Evolutionary conservation across 2,113 vertebrate genomes (phyloP).

Genomic region (Polypterus senegalus): DNA sequence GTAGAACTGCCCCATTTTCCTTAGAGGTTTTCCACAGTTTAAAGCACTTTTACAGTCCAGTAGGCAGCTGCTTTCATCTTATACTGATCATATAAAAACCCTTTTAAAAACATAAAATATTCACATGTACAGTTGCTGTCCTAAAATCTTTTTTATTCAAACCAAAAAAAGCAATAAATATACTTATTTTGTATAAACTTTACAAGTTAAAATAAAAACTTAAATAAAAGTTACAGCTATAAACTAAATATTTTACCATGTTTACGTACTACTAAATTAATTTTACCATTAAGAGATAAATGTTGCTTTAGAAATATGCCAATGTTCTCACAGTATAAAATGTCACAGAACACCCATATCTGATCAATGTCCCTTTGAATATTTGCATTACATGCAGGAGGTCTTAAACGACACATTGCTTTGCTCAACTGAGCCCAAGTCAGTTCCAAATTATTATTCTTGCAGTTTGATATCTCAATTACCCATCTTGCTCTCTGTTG

Average conservation of each 20-base stretch:
- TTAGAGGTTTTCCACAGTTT: too few relatives aligned
- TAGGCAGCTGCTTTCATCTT: too few relatives aligned
- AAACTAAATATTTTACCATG: slow-evolving; percentile 64
- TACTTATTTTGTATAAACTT: neutral
- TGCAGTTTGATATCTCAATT: slow-evolving; percentile 53
- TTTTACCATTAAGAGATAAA: slow-evolving; percentile 60
- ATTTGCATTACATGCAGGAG: slow-evolving; percentile 81
- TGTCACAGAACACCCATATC: slow-evolving; percentile 90
- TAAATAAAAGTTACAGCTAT: slow-evolving; percentile 27
- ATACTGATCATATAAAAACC: too few relatives aligned
- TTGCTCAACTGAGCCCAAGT: slow-evolving; percentile 60
- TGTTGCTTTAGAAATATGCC: slow-evolving; percentile 61
- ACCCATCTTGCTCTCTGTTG: slow-evolving; percentile 75
- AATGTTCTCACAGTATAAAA: slow-evolving; percentile 67
- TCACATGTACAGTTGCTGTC: slow-evolving; percentile 52
- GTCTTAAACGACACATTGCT: slow-evolving; percentile 38
- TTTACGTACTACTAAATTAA: slow-evolving; percentile 59
- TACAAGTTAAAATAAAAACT: neutral
- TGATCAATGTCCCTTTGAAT: slow-evolving; percentile 63
- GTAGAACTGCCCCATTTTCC: too few relatives aligned
- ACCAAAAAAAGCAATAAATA: slow-evolving; percentile 13
- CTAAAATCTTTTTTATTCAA: slow-evolving; percentile 85
- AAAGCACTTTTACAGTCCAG: too few relatives aligned
- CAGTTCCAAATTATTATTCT: slow-evolving; percentile 53
- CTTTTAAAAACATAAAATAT: too few relatives aligned